Evolutionary conservation across 2,113 vertebrate genomes (phyloP), one percentile per base, ranked within the genome.

Genomic region (Sylvia atricapilla): DNA sequence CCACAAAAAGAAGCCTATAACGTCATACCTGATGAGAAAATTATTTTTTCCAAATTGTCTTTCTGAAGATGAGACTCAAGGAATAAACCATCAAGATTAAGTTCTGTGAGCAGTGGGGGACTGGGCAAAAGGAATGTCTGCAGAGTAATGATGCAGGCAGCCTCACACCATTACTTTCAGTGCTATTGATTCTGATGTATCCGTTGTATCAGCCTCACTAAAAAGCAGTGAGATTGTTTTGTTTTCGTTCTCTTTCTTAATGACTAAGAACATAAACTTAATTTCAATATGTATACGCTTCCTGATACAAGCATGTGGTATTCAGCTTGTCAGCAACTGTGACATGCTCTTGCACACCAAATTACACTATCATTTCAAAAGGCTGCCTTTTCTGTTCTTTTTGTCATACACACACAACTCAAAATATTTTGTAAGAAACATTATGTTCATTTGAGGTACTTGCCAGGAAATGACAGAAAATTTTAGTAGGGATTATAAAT

Each of bases 141-240:
- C 87, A 92, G 87, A 75, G 72, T 94, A 96, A 97, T 95, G 89
- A 73, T 81, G 92, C 63, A 37, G 64, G 89, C 59, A 97, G 91
- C 60, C 79, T 97, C 95, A 96, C 89, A 70, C 82, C 94, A 96
- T 97, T 97, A 92, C 80, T 79, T 89, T 92, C 86, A 81, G 53
- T 74, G 75, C 53, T 93, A 84, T 66, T 90, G 91, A 91, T 97
- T 97, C 84, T 94, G 62, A 64, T 95, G 58, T 64, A 96, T 87
- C 74, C 69, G n/a, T 97, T 94, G 83, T 73, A 94, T 81, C 78
- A 82, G 33, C 59, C 60, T 87, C 87, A 47, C 28, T 67, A 27
- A 85, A 93, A 87, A 94, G 60, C 46, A 79, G 37, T 55, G 70
- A 93, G 50, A 33, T 89, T 43, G n/a, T 93, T 96, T 96, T 60